A percentile compares a stretch with the other conserved stretches of the same genome.
Evolutionary conservation across 2,797 vertebrate genomes (phyloP).

Genomic region (Limnodromus scolopaceus): DNA sequence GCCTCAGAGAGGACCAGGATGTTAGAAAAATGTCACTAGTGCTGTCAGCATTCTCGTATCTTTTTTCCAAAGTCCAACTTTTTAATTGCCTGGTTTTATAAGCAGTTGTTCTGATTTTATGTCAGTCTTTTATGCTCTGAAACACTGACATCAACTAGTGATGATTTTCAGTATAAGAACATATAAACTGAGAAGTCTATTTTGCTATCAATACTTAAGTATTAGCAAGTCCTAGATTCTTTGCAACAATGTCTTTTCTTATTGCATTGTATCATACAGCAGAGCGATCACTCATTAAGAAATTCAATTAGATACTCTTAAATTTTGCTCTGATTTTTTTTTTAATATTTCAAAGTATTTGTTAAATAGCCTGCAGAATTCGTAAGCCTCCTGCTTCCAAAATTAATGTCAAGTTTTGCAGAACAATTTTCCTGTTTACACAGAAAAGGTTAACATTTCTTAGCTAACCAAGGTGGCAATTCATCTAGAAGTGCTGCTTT

Average conservation of each 20-base stretch:
- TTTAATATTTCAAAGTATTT: not conserved
- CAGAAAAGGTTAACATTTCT: not conserved
- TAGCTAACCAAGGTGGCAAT: not conserved
- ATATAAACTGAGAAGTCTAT: not conserved
- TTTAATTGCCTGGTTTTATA: not conserved
- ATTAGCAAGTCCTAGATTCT: not conserved
- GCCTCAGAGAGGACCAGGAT: not conserved
- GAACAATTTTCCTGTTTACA: not conserved
- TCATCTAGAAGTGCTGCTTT: not conserved
- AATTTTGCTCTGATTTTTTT: not conserved
- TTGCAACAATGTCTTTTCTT: not conserved
- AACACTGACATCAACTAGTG: not conserved
- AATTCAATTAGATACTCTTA: not conserved
- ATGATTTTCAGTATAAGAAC: not conserved
- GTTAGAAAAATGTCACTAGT: not conserved
- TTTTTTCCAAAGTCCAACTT: not conserved
- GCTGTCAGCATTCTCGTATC: fast-evolving
- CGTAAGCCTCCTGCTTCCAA: not conserved
- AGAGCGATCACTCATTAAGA: not conserved
- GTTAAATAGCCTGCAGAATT: not conserved
- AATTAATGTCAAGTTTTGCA: not conserved
- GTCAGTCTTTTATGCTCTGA: not conserved
- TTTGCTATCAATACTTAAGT: not conserved
- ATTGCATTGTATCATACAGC: not conserved
- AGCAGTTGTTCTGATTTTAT: not conserved